phyloP scores from a whole-genome alignment of 2,888 invertebrate genomes.

The Apotomis betuletana region DNA sequence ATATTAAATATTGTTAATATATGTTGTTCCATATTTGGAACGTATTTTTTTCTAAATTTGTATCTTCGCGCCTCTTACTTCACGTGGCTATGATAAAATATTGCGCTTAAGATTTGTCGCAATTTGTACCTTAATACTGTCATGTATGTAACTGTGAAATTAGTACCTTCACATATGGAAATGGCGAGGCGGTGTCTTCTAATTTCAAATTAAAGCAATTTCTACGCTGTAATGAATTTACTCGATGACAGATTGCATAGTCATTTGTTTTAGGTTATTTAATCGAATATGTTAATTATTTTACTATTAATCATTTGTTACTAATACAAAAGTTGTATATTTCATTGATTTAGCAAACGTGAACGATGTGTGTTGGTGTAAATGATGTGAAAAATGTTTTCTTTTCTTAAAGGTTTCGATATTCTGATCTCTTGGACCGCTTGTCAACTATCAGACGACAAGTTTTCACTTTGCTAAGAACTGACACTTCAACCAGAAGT shows the following conservation, averaged over 20 bases:
- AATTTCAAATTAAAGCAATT: too few relatives aligned
- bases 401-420: conserved; percentile 14
- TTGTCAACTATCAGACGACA: conserved; percentile 3
- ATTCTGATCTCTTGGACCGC: conserved; percentile 24
- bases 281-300: conserved; percentile 2
- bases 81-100: too few relatives aligned
- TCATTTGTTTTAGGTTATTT: conserved; percentile 10
- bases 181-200: too few relatives aligned
- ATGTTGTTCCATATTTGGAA: conserved; percentile 5
- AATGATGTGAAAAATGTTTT: conserved; percentile 9
- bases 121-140: neutral
- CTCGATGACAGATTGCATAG: neutral
- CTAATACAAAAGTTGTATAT: neutral
- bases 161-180: neutral
- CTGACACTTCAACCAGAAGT: too few relatives aligned
- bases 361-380: conserved; percentile 19
- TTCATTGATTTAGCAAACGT: neutral
- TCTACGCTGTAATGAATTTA: neutral
- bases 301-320: neutral
- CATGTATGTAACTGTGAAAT: neutral
- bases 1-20: neutral
- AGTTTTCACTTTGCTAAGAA: neutral
- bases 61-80: neutral
- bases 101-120: neutral
- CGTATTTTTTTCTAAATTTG: neutral